These are phyloP conservation scores for Mimachlamys varia DNA, from an alignment of 2,888 invertebrate species.

Conservation along the genomic window DNA sequence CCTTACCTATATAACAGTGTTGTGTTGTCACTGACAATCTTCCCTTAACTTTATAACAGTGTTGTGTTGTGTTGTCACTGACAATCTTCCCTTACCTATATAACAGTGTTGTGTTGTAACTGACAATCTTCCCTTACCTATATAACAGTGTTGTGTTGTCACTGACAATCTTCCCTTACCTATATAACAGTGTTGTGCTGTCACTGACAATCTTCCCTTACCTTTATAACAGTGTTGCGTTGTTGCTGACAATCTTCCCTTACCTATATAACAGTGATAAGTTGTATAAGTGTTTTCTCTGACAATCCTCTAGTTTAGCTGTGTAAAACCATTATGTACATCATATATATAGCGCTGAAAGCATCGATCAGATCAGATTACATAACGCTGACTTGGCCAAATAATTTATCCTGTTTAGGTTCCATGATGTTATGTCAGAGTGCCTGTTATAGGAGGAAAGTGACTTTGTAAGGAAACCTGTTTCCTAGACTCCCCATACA, in stretches of 20 bases:
- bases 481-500: neutral
- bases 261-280: neutral
- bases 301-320: neutral
- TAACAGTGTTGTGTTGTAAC: no score
- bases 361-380: neutral
- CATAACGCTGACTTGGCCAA: neutral
- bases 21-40: neutral
- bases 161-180: no score
- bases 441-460: neutral
- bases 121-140: no score
- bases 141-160: no score
- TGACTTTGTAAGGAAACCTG: neutral
- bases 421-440: neutral
- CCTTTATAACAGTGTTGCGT: no score
- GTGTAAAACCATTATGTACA: no score
- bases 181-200: no score
- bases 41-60: neutral
- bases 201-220: no score
- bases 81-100: neutral
- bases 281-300: neutral
- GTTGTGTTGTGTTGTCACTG: neutral
- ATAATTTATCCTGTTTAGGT: neutral
- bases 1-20: neutral
- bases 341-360: neutral
- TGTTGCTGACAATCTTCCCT: no score